These are phyloP conservation scores for Zelostemma sp. DNA, from an alignment of 1,140 invertebrate species.

Conservation along the genomic window DNA sequence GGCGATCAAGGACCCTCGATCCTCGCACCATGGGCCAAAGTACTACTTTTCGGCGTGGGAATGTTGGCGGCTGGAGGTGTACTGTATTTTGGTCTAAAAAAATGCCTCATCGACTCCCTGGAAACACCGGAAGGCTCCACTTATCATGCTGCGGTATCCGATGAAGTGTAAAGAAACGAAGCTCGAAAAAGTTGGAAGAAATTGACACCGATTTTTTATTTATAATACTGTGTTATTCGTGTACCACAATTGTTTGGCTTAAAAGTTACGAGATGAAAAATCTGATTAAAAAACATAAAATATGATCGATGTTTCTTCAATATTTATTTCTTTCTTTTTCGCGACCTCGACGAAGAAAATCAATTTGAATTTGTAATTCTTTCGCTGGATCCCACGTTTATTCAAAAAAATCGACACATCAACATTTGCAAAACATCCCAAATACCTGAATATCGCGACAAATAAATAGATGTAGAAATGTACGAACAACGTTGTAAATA, in stretches of 20 bases:
- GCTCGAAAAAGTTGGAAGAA: neutral
- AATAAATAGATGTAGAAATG: too few relatives aligned
- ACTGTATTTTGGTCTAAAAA: constrained; percentile 77
- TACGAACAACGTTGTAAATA: neutral
- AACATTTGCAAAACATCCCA: too few relatives aligned
- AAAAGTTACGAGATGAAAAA: neutral
- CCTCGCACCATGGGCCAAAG: constrained; percentile 81
- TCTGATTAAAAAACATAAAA: neutral
- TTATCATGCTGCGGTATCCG: constrained; percentile 63
- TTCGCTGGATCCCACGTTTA: too few relatives aligned
- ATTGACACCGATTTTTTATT: neutral
- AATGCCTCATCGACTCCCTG: constrained; percentile 71
- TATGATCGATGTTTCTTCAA: neutral
- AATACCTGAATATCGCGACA: too few relatives aligned
- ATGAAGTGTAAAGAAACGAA: constrained; percentile 52
- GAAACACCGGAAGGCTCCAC: constrained; percentile 44
- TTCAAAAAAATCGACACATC: neutral
- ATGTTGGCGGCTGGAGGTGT: constrained; percentile 77
- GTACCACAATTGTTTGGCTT: neutral
- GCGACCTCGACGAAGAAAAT: too few relatives aligned
- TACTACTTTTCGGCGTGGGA: constrained; percentile 75
- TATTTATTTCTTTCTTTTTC: too few relatives aligned
- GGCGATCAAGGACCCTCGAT: constrained; percentile 73
- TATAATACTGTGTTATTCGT: neutral
- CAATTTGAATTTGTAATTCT: too few relatives aligned